Evolutionary conservation across 2,113 vertebrate species (phyloP), one percentile per base, ranked within the genome.

Genomic region (Chaenocephalus aceratus): DNA sequence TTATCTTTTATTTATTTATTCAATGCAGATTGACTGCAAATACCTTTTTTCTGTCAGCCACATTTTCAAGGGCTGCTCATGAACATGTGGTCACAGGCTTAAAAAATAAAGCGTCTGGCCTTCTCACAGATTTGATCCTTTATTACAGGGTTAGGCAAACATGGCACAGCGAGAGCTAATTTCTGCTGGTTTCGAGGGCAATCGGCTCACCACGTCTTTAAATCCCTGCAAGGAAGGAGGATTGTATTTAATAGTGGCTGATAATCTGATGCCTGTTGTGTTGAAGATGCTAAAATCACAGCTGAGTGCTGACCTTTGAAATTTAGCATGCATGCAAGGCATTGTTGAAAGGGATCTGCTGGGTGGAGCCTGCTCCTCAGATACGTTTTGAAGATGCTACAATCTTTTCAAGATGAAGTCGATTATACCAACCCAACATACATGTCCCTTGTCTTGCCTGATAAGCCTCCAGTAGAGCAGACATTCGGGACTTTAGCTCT

Each of bases 81-180:
- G 72, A 69, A 52, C 80, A 77, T 80, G 85, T 77, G 80, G 64
- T 77, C 41, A 9, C 1, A 0, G 56, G 84, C 79, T 90, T 91
- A 80, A 80, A 76, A 41, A 72, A 57, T 70, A 68, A 82, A 65
- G 61, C 23, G 13, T 3, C 48, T 14, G n/a, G 72, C 51, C 64
- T 67, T 59, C 76, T 41, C 67, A 56, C 15, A 21, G 74, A 71
- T 88, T 88, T 83, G 60, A 91, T 86, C 71, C 77, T 80, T 72
- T 78, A 67, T 83, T 72, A 84, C 57, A 56, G 63, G 80, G 75
- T 82, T 77, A 66, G 61, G 52, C 69, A 78, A 90, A 90, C 60
- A 83, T 21, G 66, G 70, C 80, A 49, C 54, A 75, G 83, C 52
- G 34, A 87, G 69, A 73, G 80, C 82, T 90, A 86, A 90, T 93